Percentiles rank a stretch among this genome's conserved stretches.
These are phyloP conservation scores for Macropis europaea DNA, from an alignment of 2,888 invertebrate genomes.

Conservation along the genomic window DNA sequence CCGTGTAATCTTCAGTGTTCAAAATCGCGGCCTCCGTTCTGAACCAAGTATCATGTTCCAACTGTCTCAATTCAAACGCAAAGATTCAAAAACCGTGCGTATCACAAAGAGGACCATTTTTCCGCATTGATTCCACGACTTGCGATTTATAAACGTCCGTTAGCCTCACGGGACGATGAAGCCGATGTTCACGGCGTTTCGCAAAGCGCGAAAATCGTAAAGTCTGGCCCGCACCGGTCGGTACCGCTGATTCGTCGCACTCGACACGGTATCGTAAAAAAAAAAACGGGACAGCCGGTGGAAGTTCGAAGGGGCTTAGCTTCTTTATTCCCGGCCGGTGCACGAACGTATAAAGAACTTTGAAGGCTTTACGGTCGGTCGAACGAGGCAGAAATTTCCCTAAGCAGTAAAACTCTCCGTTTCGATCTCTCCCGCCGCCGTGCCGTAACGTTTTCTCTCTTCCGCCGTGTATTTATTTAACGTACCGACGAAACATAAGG, in stretches of 20 bases:
- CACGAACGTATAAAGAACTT: constrained; percentile 51
- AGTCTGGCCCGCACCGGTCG: constrained; percentile 37
- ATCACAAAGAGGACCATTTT: neutral
- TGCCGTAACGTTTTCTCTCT: constrained; percentile 21
- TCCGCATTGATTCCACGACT: neutral
- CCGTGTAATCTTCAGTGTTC: no score
- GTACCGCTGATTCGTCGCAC: constrained; percentile 55
- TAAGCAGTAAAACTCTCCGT: constrained; percentile 59
- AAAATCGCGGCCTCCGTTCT: no score
- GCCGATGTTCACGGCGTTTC: constrained; percentile 7
- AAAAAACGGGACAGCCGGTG: constrained; percentile 14
- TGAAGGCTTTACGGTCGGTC: constrained; percentile 46
- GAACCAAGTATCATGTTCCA: no score
- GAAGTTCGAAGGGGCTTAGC: constrained; percentile 30
- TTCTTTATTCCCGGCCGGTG: constrained; percentile 42
- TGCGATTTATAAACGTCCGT: constrained; percentile 9
- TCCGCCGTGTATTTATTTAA: constrained; percentile 41
- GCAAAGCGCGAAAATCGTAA: constrained; percentile 49
- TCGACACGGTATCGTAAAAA: constrained; percentile 58
- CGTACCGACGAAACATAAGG: constrained; percentile 22
- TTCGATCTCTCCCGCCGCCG: constrained; percentile 44
- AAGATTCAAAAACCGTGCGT: neutral
- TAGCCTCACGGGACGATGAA: constrained; percentile 35
- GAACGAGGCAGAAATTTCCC: constrained; percentile 60
- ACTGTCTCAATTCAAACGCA: no score